These are phyloP conservation scores for Phocides pigmalion DNA, from an alignment of 1,140 invertebrate genomes.

Conservation along the genomic window DNA sequence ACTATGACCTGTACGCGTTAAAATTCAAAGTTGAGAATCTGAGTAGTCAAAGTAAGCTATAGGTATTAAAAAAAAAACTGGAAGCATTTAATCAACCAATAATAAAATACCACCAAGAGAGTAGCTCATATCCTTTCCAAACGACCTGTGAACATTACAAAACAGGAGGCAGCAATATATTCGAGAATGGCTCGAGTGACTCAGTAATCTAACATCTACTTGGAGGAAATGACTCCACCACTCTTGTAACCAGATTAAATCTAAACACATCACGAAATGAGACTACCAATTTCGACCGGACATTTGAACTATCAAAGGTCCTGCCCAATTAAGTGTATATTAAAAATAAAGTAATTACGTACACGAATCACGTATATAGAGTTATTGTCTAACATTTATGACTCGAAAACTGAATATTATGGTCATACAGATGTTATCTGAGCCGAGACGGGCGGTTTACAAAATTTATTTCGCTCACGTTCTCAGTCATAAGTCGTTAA, in stretches of 20 bases:
- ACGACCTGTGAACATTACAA: conserved; percentile 19
- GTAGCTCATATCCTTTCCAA: background rate
- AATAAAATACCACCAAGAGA: conserved; percentile 8
- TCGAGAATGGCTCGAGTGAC: conserved; percentile 7
- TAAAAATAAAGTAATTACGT: conserved; percentile 67
- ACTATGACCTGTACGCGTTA: background rate
- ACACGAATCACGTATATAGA: conserved; percentile 74
- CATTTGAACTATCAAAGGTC: conserved; percentile 40
- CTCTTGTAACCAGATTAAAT: conserved; percentile 26
- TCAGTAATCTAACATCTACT: conserved; percentile 30
- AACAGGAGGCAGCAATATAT: conserved; percentile 20
- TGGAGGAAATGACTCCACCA: conserved; percentile 29
- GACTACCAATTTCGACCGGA: conserved; percentile 34
- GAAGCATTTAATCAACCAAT: background rate
- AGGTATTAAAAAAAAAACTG: too few species aligned
- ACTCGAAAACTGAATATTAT: conserved; percentile 67
- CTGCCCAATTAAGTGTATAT: conserved; percentile 59
- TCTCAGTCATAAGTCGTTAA: conserved; percentile 73
- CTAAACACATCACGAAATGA: conserved; percentile 27
- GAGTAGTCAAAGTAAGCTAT: too few species aligned
- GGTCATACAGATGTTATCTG: conserved; percentile 73
- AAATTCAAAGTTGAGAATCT: background rate
- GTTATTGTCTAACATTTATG: conserved; percentile 73
- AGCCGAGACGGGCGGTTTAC: conserved; percentile 48
- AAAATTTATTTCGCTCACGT: conserved; percentile 76